These are phyloP conservation scores for Antheraea mylitta DNA, from an alignment of 1,140 invertebrate species.

Conservation along the genomic window DNA sequence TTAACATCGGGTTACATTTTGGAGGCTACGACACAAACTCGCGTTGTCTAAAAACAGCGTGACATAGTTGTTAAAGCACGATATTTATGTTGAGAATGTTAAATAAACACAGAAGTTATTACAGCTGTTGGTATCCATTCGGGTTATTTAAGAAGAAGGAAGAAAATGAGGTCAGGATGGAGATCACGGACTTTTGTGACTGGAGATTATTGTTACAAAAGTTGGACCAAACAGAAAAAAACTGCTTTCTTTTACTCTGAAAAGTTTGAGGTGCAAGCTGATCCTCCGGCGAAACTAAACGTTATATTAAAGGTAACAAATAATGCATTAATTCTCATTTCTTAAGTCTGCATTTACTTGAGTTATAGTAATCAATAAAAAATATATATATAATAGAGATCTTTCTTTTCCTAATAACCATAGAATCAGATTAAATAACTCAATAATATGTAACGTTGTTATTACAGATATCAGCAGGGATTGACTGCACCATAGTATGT, in stretches of 20 bases:
- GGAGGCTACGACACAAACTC: background rate
- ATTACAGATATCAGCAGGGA: constrained; percentile 59
- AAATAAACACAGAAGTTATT: constrained; percentile 11
- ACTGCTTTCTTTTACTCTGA: constrained; percentile 60
- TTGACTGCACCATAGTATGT: constrained; percentile 56
- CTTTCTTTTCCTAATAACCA: too few relatives aligned
- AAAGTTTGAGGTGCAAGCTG: constrained; percentile 49
- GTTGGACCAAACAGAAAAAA: constrained; percentile 28
- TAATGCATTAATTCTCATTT: background rate
- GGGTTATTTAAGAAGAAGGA: constrained; percentile 40
- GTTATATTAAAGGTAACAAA: constrained; percentile 44
- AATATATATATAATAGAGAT: background rate
- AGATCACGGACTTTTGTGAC: constrained; percentile 40
- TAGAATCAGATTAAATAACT: background rate
- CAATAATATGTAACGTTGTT: background rate
- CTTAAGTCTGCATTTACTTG: background rate
- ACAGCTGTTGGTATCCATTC: constrained; percentile 46
- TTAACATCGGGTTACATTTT: too few relatives aligned
- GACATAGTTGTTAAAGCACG: constrained; percentile 4
- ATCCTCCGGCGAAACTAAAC: constrained; percentile 45
- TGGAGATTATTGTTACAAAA: constrained; percentile 53
- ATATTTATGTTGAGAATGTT: background rate
- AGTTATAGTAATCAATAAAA: background rate
- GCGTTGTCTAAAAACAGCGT: constrained; percentile 10
- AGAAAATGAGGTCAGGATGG: constrained; percentile 49